Evolutionary conservation across 2,113 vertebrate species (phyloP).

Genomic region (Lathamus discolor): DNA sequence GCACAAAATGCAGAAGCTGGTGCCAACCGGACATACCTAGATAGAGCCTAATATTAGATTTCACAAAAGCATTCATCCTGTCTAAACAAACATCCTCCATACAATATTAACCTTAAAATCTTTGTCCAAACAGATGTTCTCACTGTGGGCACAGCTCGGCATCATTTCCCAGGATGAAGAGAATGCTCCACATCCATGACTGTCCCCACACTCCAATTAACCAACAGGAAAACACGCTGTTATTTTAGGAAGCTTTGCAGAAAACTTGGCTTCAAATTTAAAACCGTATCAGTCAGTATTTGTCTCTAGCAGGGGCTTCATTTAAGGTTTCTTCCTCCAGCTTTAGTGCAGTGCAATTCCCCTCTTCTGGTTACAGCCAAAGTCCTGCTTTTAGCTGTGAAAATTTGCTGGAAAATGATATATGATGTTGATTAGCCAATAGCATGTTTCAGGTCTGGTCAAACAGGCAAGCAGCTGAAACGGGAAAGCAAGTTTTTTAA

Average conservation of each 20-base stretch:
- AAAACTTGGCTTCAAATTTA: not conserved
- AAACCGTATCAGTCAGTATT: not conserved
- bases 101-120: conserved; percentile 39
- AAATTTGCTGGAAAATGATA: conserved; percentile 63
- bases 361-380: not conserved
- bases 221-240: not conserved
- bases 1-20: conserved; percentile 3
- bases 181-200: not conserved
- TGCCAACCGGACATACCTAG: conserved; percentile 72
- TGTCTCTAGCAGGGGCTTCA: not conserved
- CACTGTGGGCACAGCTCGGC: not conserved
- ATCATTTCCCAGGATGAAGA: not conserved
- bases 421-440: conserved; percentile 31
- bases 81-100: conserved; percentile 66
- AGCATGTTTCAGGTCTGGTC: conserved; percentile 42
- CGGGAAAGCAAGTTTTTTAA: conserved; percentile 70
- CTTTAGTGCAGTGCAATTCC: not conserved
- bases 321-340: not conserved
- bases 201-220: not conserved
- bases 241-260: conserved; percentile 18
- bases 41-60: conserved; percentile 69
- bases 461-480: conserved; percentile 50
- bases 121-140: conserved; percentile 40
- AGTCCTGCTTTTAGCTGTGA: conserved; percentile 59
- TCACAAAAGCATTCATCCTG: conserved; percentile 67